phyloP scores from a whole-genome alignment of 2,888 invertebrate species.

The Amphipoea lucens region DNA sequence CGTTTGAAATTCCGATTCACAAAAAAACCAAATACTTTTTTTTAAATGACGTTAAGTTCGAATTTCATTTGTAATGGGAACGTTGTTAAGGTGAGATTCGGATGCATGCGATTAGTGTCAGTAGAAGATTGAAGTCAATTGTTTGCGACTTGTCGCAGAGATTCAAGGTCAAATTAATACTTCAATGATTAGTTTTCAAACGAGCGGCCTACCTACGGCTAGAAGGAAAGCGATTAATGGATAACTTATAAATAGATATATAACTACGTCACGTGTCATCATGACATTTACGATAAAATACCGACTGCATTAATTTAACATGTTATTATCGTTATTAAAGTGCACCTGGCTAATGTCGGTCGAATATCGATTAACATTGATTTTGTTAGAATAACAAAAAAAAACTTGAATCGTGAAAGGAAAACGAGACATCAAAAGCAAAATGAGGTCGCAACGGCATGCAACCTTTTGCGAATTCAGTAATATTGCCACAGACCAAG shows the following conservation, averaged over 20 bases:
- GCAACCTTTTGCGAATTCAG: constrained; percentile 29
- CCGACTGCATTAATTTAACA: constrained; percentile 14
- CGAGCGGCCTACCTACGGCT: neutral
- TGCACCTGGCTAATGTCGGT: neutral
- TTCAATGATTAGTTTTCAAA: constrained; percentile 21
- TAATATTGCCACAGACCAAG: neutral
- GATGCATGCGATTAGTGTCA: constrained; percentile 32
- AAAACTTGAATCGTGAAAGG: constrained; percentile 53
- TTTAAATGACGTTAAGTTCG: constrained; percentile 27
- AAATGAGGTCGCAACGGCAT: constrained; percentile 55
- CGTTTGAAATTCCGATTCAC: constrained; percentile 47
- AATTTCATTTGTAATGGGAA: constrained; percentile 43
- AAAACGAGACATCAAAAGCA: constrained; percentile 43
- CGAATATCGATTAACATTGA: constrained; percentile 17
- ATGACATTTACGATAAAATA: constrained; percentile 37
- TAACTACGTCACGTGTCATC: constrained; percentile 15
- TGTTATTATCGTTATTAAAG: neutral
- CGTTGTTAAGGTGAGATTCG: constrained; percentile 48
- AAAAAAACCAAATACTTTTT: constrained; percentile 24
- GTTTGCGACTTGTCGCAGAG: constrained; percentile 36
- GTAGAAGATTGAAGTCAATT: constrained; percentile 20
- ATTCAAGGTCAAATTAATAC: constrained; percentile 51
- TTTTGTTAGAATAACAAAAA: constrained; percentile 32
- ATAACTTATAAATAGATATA: constrained; percentile 23
- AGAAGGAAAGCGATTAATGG: constrained; percentile 32